Base-by-base conservation (phyloP, 1,140 invertebrate species). In the Aphidius gifuensis region DNA sequence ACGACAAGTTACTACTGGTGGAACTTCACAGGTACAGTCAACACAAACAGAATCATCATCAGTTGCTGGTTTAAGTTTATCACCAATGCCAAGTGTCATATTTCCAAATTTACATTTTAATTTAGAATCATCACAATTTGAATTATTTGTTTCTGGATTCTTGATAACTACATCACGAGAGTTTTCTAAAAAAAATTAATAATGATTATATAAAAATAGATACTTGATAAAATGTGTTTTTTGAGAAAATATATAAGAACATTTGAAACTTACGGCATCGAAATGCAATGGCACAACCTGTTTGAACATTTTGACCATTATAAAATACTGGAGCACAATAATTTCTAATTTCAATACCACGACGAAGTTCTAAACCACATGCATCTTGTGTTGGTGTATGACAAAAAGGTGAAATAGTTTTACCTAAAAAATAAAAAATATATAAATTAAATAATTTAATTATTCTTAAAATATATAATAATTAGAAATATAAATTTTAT, bases 321-420 rank as follows among this genome's bases (percentile, higher is more conserved):
- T 72, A 69, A 58, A 59, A 77, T 45, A 69, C 64, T 1, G 76
- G 76, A 6, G 50, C 58, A n/a, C 76, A 78, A 0, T 72, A 70
- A 3, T 64, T 9, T 11, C 49, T 16, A 60, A 78, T 45, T 0
- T 58, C 9, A 5, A 9, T 1, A 4, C 46, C 9, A 2, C 64
- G 7, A 0, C 44, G 53, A 5, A 75, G 58, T 9, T 72, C 58
- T 1, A 65, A 66, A 42, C 44, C 39, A 46, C 75, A 77, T 46
- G 47, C 44, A 6, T 32, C 0, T n/a, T 6, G 58, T 6, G 64
- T 65, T 3, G 42, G 60, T 5, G 54, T 62, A 44, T 32, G 48
- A 32, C 75, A 77, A 57, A 71, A 77, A 0, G 74, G 75, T 40
- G 62, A 68, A 6, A 72, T 21, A n/a, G 75, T 69, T 58, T 75